Evolutionary conservation across 1,140 invertebrate species (phyloP).

Genomic region (Elysia chlorotica): DNA sequence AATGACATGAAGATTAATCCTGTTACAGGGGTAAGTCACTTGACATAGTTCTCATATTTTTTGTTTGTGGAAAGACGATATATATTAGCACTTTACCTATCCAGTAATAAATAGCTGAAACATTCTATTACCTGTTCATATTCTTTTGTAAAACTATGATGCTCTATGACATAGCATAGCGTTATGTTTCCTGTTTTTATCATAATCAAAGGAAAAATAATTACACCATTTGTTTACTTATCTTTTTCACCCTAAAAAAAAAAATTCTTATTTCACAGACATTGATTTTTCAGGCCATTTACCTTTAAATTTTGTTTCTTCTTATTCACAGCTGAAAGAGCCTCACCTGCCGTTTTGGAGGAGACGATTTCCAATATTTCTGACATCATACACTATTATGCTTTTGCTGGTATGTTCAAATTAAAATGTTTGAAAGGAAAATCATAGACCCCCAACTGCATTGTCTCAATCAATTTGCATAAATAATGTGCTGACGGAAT

Average conservation of each 20-base stretch:
- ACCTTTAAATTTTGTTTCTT: too few relatives aligned
- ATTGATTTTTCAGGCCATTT: too few relatives aligned
- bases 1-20: slow-evolving; percentile 45
- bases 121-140: not conserved
- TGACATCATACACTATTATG: slow-evolving; percentile 54
- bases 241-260: not conserved
- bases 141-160: not conserved
- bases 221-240: not conserved
- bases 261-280: too few relatives aligned
- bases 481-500: too few relatives aligned
- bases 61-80: not conserved
- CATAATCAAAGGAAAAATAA: too few relatives aligned
- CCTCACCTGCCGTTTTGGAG: slow-evolving; percentile 57
- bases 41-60: not conserved
- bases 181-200: too few relatives aligned
- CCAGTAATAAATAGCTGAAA: not conserved
- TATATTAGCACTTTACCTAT: not conserved
- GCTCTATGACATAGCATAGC: not conserved
- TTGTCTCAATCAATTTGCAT: too few relatives aligned
- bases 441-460: too few relatives aligned
- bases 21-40: slow-evolving; percentile 70
- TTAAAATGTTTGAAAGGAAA: too few relatives aligned
- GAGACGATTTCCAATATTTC: slow-evolving; percentile 44
- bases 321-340: slow-evolving; percentile 50
- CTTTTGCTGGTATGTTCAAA: slow-evolving; percentile 56